A percentile compares a stretch with the other conserved stretches of the same genome.
phyloP scores from a whole-genome alignment of 1,140 invertebrate species.

The silkworm (Bombyx mori) region DNA sequence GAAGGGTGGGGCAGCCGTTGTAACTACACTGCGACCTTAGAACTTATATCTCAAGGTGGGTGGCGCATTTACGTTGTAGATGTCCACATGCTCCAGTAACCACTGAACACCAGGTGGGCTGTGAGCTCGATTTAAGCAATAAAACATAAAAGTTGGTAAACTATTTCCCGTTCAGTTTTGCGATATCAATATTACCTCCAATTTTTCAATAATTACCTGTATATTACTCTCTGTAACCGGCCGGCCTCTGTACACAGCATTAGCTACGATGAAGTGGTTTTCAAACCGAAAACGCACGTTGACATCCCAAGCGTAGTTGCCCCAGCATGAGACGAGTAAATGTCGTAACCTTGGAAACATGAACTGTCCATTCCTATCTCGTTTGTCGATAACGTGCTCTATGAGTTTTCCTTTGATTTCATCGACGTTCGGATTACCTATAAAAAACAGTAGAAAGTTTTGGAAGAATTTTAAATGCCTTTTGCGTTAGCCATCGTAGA shows the following conservation, averaged over 20 bases:
- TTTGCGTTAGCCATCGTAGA: not conserved
- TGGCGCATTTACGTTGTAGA: too few species aligned
- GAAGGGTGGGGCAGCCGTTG: too few species aligned
- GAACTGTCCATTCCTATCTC: constrained; percentile 71
- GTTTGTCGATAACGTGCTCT: constrained; percentile 71
- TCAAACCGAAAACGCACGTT: constrained; percentile 75
- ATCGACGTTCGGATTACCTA: constrained; percentile 58
- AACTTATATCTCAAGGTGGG: too few species aligned
- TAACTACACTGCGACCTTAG: too few species aligned
- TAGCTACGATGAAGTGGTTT: constrained; percentile 78
- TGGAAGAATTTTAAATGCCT: not conserved
- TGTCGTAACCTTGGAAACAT: constrained; percentile 75
- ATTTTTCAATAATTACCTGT: constrained; percentile 65
- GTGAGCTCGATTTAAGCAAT: too few species aligned
- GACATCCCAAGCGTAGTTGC: constrained; percentile 78
- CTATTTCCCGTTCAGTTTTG: too few species aligned
- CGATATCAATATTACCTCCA: too few species aligned
- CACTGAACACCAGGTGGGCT: too few species aligned
- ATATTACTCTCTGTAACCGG: constrained; percentile 81
- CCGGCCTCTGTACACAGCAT: constrained; percentile 75
- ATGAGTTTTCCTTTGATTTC: constrained; percentile 59
- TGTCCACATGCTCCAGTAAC: too few species aligned
- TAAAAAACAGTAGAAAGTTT: constrained; percentile 1
- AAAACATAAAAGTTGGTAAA: too few species aligned
- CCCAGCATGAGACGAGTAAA: constrained; percentile 75